Evolutionary conservation across 1,140 invertebrate species (phyloP), one percentile per base, ranked within the genome.

Genomic region (Calephelis virginiensis): DNA sequence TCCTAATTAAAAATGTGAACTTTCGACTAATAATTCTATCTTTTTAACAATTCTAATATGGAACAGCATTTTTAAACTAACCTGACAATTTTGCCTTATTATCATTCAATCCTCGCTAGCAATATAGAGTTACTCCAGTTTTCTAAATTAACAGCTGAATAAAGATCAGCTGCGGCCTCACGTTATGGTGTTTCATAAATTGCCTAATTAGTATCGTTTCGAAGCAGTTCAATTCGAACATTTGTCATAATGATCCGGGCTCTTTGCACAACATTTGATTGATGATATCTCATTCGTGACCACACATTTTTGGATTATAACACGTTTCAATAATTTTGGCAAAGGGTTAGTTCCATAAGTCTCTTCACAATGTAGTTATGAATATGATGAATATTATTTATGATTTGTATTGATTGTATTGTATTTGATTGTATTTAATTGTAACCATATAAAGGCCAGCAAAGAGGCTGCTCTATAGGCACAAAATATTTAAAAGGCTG

Each of bases 241-340:
- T 88, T 86, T 82, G 85, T 86, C 78, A 83, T 82, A 79, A 81
- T 71, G 74, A 75, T 79, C 70, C 74, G 73, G 70, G 76, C 71
- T 69, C 72, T 68, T 88, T 90, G 85, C 81, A 73, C 81, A 89
- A 89, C 72, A 75, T 68, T 77, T 90, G 85, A 90, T 88, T 81
- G 87, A 90, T 90, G 82, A 70, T 66, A 63, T 38, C 56, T 59
- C 12, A 38, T 43, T 5, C 7, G 63, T 64, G 49, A 40, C 45
- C 40, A 64, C 50, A 47, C 43, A 49, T 50, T 38, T 62, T 47
- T 62, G 53, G 62, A 69, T 73, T 69, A 73, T 78, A 69, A 12
- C 12, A 59, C 28, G 28, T 37, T 17, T 37, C 53, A 59, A 59
- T 59, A 37, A 37, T 1, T 17, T 37, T 56, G 7, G 11, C 6